Base-by-base conservation (phyloP, 2,888 invertebrate species). In the Uropetala carovei region DNA sequence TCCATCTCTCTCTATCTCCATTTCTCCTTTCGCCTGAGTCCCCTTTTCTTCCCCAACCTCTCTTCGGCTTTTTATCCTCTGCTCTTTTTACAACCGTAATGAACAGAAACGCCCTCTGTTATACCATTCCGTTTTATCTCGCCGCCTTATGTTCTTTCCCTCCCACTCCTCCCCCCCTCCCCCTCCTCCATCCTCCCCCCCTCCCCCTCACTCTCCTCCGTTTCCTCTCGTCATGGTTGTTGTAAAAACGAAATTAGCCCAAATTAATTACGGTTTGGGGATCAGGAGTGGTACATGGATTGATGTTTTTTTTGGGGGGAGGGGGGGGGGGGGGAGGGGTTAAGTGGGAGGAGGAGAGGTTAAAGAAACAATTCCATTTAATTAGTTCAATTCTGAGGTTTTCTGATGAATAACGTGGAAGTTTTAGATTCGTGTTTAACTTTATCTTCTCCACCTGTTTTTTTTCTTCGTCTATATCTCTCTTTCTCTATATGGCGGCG, bases 251-350 rank as follows among this genome's bases (percentile, higher is more conserved):
- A 57, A 83, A 83, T 83, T 83, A 83, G 83, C 56, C 83, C 43
- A 83, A 83, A 57, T 83, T 83, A 83, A 83, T 83, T 83, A 57
- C 83, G 83, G 83, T 83, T 83, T 83, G 43, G 83, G 1, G 43
- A 43, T 43, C 43, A 43, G 43, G 43, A 43, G 43, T 43, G 43
- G 43, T 83, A 57, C 57, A 83, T 83, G 83, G 83, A n/a, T 43
- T n/a, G 83, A 57, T 43, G 56, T 83, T 43, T 43, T 43, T n/a
- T n/a, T n/a, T n/a, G n/a, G 43, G 43, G 43, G 5, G 5, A 43
- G 43, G 1, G 43, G 43, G 43, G 43, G 43, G 43, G 56, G 43
- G 83, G 30, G 56, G 56, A 56, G 43, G 83, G n/a, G n/a, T n/a
- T n/a, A n/a, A n/a, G n/a, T n/a, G 43, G 1, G 43, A n/a, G 43